A percentile compares a stretch with the other conserved stretches of the same genome.
These are phyloP conservation scores for Plagodis dolabraria DNA, from an alignment of 2,888 invertebrate species.

Conservation along the genomic window DNA sequence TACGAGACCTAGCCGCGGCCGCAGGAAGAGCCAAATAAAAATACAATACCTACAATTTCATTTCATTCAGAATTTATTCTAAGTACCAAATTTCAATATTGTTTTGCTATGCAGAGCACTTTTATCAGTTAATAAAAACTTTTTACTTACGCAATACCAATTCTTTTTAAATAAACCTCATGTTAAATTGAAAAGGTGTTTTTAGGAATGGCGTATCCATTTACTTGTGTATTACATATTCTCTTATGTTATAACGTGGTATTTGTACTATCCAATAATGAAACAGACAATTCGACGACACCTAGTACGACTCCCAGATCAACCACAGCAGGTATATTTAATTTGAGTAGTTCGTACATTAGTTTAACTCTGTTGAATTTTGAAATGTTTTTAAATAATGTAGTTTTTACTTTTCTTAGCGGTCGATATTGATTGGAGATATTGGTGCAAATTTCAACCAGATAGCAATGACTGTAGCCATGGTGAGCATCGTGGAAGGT, in stretches of 20 bases:
- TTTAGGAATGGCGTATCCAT: neutral
- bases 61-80: neutral
- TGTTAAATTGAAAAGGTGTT: neutral
- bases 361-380: no score
- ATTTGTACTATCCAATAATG: neutral
- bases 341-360: no score
- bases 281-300: neutral
- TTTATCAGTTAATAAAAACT: no score
- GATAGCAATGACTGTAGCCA: slow-evolving; percentile 49
- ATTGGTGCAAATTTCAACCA: slow-evolving; percentile 61
- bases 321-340: no score
- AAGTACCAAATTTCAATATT: neutral
- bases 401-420: no score
- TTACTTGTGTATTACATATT: slow-evolving; percentile 6
- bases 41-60: slow-evolving; percentile 2
- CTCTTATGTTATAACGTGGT: slow-evolving; percentile 8
- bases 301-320: no score
- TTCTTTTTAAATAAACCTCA: neutral
- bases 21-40: slow-evolving; percentile 66
- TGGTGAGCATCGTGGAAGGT: neutral
- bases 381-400: no score
- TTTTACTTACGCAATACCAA: no score
- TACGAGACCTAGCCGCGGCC: slow-evolving; percentile 90
- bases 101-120: no score
- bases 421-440: slow-evolving; percentile 13